Evolutionary conservation across 2,797 vertebrate species (phyloP).

Genomic region (Parotocinclus haroldoi): DNA sequence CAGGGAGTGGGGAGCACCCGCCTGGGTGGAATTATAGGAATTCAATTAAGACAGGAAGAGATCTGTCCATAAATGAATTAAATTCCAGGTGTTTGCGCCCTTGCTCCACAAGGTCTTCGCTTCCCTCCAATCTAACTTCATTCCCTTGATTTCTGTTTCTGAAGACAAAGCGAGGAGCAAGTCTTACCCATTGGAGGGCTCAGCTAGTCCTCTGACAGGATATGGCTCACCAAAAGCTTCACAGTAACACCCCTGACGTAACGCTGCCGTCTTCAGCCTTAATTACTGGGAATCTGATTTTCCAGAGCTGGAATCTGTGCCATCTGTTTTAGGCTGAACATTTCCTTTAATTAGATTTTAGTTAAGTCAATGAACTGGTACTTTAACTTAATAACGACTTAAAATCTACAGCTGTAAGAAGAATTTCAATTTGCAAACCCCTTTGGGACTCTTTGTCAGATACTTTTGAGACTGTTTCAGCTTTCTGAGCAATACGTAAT

Average conservation of each 20-base stretch:
- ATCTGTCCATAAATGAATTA: constrained; percentile 42
- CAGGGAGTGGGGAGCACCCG: constrained; percentile 29
- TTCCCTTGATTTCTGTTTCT: constrained; percentile 36
- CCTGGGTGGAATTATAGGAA: constrained; percentile 43
- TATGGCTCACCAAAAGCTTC: constrained; percentile 43
- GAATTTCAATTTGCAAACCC: too few species aligned
- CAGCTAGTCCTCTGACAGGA: constrained; percentile 25
- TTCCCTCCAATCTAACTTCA: constrained; percentile 45
- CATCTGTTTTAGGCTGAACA: constrained; percentile 27
- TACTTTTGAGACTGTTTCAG: too few species aligned
- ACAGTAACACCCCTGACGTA: constrained; percentile 43
- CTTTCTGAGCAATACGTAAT: too few species aligned
- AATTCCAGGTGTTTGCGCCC: constrained; percentile 50
- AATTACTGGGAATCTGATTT: constrained; percentile 41
- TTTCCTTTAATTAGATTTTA: constrained; percentile 20
- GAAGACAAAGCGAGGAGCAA: constrained; percentile 35
- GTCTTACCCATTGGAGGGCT: constrained; percentile 18
- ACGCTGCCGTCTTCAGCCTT: constrained; percentile 34
- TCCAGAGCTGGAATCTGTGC: constrained; percentile 24
- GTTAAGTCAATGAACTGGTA: not conserved
- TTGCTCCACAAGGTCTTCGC: constrained; percentile 47
- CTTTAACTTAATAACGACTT: too few species aligned
- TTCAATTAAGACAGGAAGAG: constrained; percentile 48
- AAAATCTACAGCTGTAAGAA: too few species aligned
- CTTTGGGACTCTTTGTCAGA: too few species aligned